phyloP scores from a whole-genome alignment of 2,888 invertebrate genomes.

The Euclidia mi region DNA sequence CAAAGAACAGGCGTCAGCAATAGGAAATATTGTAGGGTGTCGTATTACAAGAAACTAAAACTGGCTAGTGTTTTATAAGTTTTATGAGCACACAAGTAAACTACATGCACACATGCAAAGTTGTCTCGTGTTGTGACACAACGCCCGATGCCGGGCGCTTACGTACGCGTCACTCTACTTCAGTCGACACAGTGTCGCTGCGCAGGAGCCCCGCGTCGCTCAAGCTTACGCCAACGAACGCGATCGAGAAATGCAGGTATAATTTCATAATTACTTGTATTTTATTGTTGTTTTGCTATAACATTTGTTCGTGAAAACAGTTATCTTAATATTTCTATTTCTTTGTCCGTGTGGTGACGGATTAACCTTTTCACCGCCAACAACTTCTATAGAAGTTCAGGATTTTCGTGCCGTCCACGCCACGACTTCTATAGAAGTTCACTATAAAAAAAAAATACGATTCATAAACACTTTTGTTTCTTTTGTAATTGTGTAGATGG shows the following conservation, averaged over 20 bases:
- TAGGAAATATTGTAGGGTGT: constrained; percentile 3
- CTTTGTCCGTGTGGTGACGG: constrained; percentile 3
- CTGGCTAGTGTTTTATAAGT: constrained; percentile 8
- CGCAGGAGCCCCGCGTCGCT: constrained; percentile 3
- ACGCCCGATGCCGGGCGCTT: constrained; percentile 4
- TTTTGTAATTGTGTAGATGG: too few relatives aligned
- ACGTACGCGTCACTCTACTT: constrained; percentile 3
- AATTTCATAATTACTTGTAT: constrained; percentile 8
- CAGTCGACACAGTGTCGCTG: constrained; percentile 5
- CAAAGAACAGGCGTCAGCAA: too few relatives aligned
- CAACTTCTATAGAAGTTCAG: too few relatives aligned
- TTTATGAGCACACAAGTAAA: constrained; percentile 10
- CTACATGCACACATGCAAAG: constrained; percentile 7
- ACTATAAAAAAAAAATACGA: too few relatives aligned
- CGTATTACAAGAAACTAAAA: constrained; percentile 8
- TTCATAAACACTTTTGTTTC: too few relatives aligned
- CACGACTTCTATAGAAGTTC: too few relatives aligned
- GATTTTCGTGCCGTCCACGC: too few relatives aligned
- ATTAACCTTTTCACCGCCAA: too few relatives aligned
- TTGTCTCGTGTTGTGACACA: constrained; percentile 9
- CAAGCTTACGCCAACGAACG: constrained; percentile 2
- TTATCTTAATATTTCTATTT: neutral
- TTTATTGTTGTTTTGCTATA: constrained; percentile 6
- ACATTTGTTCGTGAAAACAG: constrained; percentile 4
- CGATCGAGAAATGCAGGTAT: constrained; percentile 5